Evolutionary conservation across 2,888 invertebrate species (phyloP).

Genomic region (Callyntrura guangdongensis): DNA sequence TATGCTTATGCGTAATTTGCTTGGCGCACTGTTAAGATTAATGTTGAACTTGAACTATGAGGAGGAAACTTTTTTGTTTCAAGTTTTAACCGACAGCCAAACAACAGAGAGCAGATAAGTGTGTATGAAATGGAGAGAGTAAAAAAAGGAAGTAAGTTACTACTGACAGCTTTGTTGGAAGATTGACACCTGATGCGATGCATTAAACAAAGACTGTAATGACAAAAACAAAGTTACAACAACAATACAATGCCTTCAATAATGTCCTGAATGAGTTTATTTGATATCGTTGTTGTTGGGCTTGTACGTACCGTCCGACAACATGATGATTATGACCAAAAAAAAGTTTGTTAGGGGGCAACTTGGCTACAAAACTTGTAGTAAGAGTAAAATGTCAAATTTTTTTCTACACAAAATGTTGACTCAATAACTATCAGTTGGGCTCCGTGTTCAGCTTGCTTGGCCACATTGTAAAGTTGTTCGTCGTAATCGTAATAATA

Average conservation of each 20-base stretch:
- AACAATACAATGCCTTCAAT: not conserved
- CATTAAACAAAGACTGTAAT: slow-evolving; percentile 19
- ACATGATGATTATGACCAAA: not conserved
- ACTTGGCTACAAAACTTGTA: not conserved
- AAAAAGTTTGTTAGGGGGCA: slow-evolving; percentile 46
- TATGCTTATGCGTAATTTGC: too few species aligned
- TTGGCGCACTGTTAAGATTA: not conserved
- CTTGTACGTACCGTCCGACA: not conserved
- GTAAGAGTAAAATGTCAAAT: slow-evolving; percentile 5
- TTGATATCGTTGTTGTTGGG: not conserved
- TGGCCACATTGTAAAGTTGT: not conserved
- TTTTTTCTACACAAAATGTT: slow-evolving; percentile 33
- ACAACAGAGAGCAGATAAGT: not conserved
- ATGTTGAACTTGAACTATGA: slow-evolving; percentile 47
- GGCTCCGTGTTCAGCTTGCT: not conserved
- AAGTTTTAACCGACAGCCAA: too few species aligned
- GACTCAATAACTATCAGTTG: slow-evolving; percentile 37
- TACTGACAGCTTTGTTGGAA: slow-evolving; percentile 22
- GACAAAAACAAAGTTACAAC: not conserved
- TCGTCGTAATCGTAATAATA: not conserved
- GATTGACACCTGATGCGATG: slow-evolving; percentile 20
- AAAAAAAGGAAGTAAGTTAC: not conserved
- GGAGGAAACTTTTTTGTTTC: not conserved
- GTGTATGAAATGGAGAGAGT: not conserved
- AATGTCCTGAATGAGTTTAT: slow-evolving; percentile 20